Evolutionary conservation across 2,888 invertebrate genomes (phyloP), one percentile per base, ranked within the genome.

Genomic region (Ashinkailepas kermadecensis): DNA sequence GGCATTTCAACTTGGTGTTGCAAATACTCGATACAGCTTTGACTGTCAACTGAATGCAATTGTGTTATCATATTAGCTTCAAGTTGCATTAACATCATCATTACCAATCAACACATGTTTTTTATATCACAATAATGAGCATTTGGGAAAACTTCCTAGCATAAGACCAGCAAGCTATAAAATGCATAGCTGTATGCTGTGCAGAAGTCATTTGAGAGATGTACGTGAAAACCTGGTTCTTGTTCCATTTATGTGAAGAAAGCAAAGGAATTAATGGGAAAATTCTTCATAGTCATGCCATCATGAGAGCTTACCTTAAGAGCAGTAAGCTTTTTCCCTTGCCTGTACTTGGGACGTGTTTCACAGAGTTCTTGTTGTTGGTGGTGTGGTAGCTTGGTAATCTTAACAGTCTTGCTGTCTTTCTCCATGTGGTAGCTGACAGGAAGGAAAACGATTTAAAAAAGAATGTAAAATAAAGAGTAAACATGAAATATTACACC

Each of bases 271-370:
- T 6, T 1, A 67, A 6, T 4, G 10, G 2, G 1, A 2, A 59
- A 58, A 58, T n/a, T n/a, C 7, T 4, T 2, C 59, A 2, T 4
- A 4, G 15, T 1, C 59, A 59, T n/a, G n/a, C 7, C 15, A 59
- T 59, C 4, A 59, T 3, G 12, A 1, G n/a, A 8, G n/a, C 70
- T 74, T 12, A 74, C 74, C 74, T 74, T 74, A 9, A 74, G 54
- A 54, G 74, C 74, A 74, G 74, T 74, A 74, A 74, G 74, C 54
- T 74, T 74, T 15, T 74, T 74, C 8, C 74, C 74, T 54, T 74
- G 74, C 54, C 74, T 39, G 23, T 74, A 74, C 54, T 74, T 74
- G 15, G 74, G 54, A 25, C 74, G 74, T 8, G 74, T 74, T 1
- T 74, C 74, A 54, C 74, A 74, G 7, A 74, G 74, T 1, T 39